Evolutionary conservation across 2,797 vertebrate genomes (phyloP).

Genomic region (Coranthus polyacanthus): DNA sequence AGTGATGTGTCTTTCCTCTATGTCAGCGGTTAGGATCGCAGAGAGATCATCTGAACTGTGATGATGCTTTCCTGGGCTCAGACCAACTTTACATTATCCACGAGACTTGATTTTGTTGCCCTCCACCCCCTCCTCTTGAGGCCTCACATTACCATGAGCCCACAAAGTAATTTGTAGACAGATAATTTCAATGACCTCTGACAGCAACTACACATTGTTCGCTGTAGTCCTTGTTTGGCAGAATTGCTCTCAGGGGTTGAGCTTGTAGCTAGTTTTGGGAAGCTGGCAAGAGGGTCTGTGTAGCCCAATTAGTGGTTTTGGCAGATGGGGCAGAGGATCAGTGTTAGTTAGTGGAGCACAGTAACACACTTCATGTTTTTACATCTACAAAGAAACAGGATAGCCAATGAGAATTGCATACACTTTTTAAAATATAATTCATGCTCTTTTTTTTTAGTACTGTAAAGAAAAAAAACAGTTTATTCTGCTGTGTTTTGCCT

Average conservation of each 20-base stretch:
- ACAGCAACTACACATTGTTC: conserved; percentile 68
- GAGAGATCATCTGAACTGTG: conserved; percentile 72
- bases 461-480: conserved; percentile 4
- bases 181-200: conserved; percentile 77
- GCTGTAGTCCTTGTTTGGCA: conserved; percentile 59
- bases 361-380: conserved; percentile 48
- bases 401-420: conserved; percentile 39
- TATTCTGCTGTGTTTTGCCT: conserved; percentile 9
- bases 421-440: conserved; percentile 25
- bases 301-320: conserved; percentile 76
- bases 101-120: conserved; percentile 58
- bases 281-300: conserved; percentile 56
- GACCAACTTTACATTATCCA: conserved; percentile 68
- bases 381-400: conserved; percentile 29
- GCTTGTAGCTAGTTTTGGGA: conserved; percentile 44
- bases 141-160: conserved; percentile 71
- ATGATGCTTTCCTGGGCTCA: conserved; percentile 74
- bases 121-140: conserved; percentile 16
- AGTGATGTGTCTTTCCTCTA: conserved; percentile 75
- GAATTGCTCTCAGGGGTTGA: conserved; percentile 52
- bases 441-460: conserved; percentile 19
- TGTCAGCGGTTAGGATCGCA: conserved; percentile 79
- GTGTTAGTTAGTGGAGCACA: conserved; percentile 56
- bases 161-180: conserved; percentile 76
- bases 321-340: conserved; percentile 56